Evolutionary conservation across 2,888 invertebrate species (phyloP), one percentile per base, ranked within the genome.

Genomic region (Rambutsinella grinnellia): DNA sequence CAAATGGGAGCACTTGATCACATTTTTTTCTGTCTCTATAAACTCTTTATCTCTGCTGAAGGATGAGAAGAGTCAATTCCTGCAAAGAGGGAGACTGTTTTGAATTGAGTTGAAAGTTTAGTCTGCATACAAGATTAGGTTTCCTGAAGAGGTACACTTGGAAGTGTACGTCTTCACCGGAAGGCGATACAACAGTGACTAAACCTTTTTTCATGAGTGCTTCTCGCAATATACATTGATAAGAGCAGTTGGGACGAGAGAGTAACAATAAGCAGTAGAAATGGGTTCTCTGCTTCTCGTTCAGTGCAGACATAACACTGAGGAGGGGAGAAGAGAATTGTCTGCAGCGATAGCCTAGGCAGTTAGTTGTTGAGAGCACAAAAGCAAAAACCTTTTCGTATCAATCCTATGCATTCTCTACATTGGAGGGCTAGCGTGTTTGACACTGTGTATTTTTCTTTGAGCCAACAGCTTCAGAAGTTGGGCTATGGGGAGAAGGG

Each of bases 131-230:
- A n/a, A n/a, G n/a, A n/a, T n/a, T n/a, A n/a, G n/a, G n/a, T n/a
- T 26, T 47, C 61, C 49, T 63, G 76, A 76, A 60, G 66, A 70
- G 60, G 76, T 76, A 76, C 76, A 76, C 76, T 65, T 23, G 53
- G 10, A 10, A 46, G 76, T 76, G 76, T 76, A 76, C 76, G 76
- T 79, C 79, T 67, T 72, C 69, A 76, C 79, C 76, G 79, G 79
- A 79, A 79, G 79, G 79, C 79, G 72, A 79, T 68, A 71, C 65
- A 76, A 76, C 60, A 79, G 72, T 63, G 62, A 79, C 79, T 79
- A 66, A 65, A 47, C 36, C 67, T 2, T 49, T 75, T 53, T 67
- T 46, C 62, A 63, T 63, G 56, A 58, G 62, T 54, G 23, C 26
- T 63, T 68, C 74, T 24, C 63, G 61, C 57, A 47, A 63, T 15